Conservation (phyloP, 1,140 invertebrate species). For the Grapholita molesta region DNA sequence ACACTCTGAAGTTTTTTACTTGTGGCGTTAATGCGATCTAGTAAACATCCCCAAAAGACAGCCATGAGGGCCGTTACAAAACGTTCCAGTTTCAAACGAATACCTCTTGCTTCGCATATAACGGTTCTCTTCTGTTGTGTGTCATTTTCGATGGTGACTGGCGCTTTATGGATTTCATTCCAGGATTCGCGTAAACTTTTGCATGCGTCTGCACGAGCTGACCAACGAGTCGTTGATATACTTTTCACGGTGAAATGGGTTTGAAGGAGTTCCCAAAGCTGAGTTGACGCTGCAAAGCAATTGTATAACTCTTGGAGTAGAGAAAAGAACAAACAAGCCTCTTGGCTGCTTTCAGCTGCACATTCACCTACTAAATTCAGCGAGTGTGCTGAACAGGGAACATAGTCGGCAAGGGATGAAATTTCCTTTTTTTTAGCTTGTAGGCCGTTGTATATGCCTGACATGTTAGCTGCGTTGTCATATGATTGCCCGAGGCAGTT, state of each 20-base stretch:
- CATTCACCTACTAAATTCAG: too few species aligned
- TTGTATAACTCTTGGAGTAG: too few species aligned
- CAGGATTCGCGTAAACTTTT: slow-evolving; percentile 27
- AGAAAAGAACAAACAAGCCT: too few species aligned
- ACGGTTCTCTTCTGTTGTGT: slow-evolving; percentile 21
- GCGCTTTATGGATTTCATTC: slow-evolving; percentile 25
- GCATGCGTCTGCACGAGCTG: slow-evolving; percentile 24
- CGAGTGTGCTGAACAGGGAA: not conserved
- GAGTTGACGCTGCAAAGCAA: too few species aligned
- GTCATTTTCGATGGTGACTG: slow-evolving; percentile 24
- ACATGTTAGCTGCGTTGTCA: slow-evolving; percentile 63
- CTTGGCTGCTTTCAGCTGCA: too few species aligned
- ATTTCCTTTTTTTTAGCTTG: slow-evolving; percentile 34
- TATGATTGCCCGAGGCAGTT: slow-evolving; percentile 55
- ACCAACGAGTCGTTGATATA: slow-evolving; percentile 25
- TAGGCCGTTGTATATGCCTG: slow-evolving; percentile 32
- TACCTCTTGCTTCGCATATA: slow-evolving; percentile 22
- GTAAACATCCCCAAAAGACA: slow-evolving; percentile 19
- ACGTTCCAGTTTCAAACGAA: slow-evolving; percentile 25
- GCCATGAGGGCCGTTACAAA: slow-evolving; percentile 20
- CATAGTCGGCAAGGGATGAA: not conserved
- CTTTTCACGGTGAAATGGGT: slow-evolving; percentile 22
- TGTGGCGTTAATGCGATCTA: slow-evolving; percentile 19
- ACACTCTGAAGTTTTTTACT: slow-evolving; percentile 18
- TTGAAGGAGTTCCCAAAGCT: not conserved